A percentile compares a stretch with the other conserved stretches of the same genome.
Evolutionary conservation across 2,797 vertebrate genomes (phyloP).

Genomic region (Nannoperca australis): DNA sequence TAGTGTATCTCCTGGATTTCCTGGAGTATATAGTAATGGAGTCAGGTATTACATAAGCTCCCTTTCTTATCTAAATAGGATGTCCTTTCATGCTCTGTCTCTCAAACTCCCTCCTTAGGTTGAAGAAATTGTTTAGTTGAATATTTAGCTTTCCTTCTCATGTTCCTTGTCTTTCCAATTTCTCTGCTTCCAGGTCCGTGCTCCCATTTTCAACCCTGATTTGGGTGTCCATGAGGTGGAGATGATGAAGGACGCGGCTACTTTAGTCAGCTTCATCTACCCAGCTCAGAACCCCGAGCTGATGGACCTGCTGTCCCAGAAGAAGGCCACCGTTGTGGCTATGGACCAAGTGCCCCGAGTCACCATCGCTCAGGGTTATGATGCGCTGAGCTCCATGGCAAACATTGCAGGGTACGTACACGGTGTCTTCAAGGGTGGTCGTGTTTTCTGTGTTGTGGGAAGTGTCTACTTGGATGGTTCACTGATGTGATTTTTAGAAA

Average conservation of each 20-base stretch:
- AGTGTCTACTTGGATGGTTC: background rate
- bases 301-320: conserved; percentile 81
- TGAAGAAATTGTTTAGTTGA: background rate
- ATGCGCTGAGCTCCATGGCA: conserved; percentile 88
- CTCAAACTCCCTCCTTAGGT: background rate
- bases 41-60: background rate
- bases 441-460: background rate
- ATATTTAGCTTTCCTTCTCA: background rate
- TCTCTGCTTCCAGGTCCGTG: conserved; percentile 83
- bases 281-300: conserved; percentile 88
- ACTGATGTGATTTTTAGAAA: background rate
- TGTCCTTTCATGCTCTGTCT: background rate
- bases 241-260: conserved; percentile 85
- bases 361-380: conserved; percentile 89
- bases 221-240: conserved; percentile 83
- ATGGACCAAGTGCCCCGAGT: conserved; percentile 90
- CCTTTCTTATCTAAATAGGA: background rate
- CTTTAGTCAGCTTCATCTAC: conserved; percentile 87
- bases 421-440: rapidly evolving
- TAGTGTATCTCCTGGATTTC: background rate
- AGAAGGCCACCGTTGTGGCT: conserved; percentile 86
- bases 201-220: conserved; percentile 84
- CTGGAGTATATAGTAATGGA: background rate
- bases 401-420: conserved; percentile 86
- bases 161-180: rapidly evolving